Percentiles rank a stretch among this genome's conserved stretches.
These are phyloP conservation scores for Heliconius hermathena DNA, from an alignment of 1,140 invertebrate genomes.

Conservation along the genomic window DNA sequence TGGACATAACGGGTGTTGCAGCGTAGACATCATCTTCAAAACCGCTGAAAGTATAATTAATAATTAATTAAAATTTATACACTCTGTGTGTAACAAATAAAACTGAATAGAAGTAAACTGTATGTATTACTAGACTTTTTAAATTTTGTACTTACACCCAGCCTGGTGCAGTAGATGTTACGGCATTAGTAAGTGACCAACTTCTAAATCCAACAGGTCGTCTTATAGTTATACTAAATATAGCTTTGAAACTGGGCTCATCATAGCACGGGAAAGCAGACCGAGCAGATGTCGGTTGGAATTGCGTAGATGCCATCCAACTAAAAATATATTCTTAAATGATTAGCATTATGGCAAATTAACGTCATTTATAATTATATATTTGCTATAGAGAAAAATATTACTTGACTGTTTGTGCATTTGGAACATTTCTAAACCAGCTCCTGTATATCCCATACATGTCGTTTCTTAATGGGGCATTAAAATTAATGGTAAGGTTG, in stretches of 20 bases:
- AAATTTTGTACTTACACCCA: slow-evolving; percentile 41
- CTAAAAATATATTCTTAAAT: slow-evolving; percentile 54
- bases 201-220: slow-evolving; percentile 51
- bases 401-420: slow-evolving; percentile 46
- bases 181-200: slow-evolving; percentile 59
- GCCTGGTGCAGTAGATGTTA: slow-evolving; percentile 1
- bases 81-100: too few relatives aligned
- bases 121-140: not conserved
- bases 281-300: slow-evolving; percentile 90
- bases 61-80: too few relatives aligned
- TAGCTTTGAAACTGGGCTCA: slow-evolving; percentile 92
- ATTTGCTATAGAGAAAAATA: not conserved
- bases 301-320: slow-evolving; percentile 87
- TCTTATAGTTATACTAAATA: slow-evolving; percentile 83
- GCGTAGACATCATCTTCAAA: slow-evolving; percentile 85
- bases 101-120: too few relatives aligned
- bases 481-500: slow-evolving; percentile 76
- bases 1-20: slow-evolving; percentile 91
- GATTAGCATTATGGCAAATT: not conserved
- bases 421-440: slow-evolving; percentile 82
- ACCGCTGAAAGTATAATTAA: slow-evolving; percentile 47
- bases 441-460: slow-evolving; percentile 91
- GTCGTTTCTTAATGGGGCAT: slow-evolving; percentile 79
- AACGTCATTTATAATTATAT: not conserved
- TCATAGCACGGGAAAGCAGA: slow-evolving; percentile 94